Percentiles rank a stretch among this genome's conserved stretches.
These are phyloP conservation scores for Petrophora chlorosata DNA, from an alignment of 2,888 invertebrate genomes.

Conservation along the genomic window DNA sequence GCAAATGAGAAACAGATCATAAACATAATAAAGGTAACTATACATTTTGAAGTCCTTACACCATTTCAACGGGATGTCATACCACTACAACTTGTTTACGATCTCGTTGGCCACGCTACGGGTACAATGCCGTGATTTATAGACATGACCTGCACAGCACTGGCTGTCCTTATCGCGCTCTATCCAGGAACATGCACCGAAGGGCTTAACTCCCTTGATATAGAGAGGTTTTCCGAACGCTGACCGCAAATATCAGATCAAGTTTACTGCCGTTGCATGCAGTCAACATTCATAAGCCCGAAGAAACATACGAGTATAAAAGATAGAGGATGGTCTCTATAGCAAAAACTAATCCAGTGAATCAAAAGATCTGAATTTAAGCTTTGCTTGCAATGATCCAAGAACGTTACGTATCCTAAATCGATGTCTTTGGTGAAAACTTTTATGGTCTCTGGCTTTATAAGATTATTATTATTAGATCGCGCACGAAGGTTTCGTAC, in stretches of 20 bases:
- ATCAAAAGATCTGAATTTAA: too few relatives aligned
- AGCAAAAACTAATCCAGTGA: too few relatives aligned
- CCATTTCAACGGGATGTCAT: slow-evolving; percentile 1
- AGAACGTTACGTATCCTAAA: too few relatives aligned
- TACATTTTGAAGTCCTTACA: neutral
- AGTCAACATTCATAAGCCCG: slow-evolving; percentile 31
- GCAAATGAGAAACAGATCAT: too few relatives aligned
- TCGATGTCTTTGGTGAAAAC: too few relatives aligned
- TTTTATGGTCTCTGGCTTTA: too few relatives aligned
- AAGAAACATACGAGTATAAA: neutral
- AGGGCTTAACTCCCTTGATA: slow-evolving; percentile 9
- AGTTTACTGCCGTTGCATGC: slow-evolving; percentile 37
- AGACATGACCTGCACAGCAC: slow-evolving; percentile 27
- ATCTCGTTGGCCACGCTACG: slow-evolving; percentile 8
- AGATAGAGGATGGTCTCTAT: too few relatives aligned
- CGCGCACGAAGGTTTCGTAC: too few relatives aligned
- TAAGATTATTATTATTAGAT: too few relatives aligned
- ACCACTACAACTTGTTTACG: slow-evolving; percentile 6
- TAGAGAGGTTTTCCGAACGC: slow-evolving; percentile 12
- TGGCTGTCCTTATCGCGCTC: slow-evolving; percentile 32
- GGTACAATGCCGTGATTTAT: slow-evolving; percentile 29
- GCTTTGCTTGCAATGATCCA: too few relatives aligned
- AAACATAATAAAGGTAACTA: neutral
- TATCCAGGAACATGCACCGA: slow-evolving; percentile 9
- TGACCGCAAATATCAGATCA: slow-evolving; percentile 29